Evolutionary conservation across 2,888 invertebrate genomes (phyloP).

Genomic region (Meiosimyza platycephala): DNA sequence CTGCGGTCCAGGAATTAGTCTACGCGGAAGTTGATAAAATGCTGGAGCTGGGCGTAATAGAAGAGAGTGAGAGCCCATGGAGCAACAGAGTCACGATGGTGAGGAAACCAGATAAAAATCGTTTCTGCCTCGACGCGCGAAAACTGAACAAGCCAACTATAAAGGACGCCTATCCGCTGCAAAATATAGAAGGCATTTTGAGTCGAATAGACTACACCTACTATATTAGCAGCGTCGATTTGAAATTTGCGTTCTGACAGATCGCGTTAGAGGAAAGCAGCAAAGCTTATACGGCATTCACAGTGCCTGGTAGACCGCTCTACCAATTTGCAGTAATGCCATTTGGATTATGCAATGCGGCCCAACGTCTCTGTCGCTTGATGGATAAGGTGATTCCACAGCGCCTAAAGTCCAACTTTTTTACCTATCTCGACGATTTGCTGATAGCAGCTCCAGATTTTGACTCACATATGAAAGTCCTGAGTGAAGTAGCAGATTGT

Average conservation of each 20-base stretch:
- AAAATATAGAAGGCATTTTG: conserved; percentile 26
- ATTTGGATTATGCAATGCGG: conserved; percentile 37
- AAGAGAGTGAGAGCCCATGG: conserved; percentile 5
- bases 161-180: conserved; percentile 8
- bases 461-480: conserved; percentile 22
- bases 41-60: conserved; percentile 41
- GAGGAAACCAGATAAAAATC: neutral
- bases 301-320: conserved; percentile 39
- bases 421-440: conserved; percentile 41
- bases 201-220: conserved; percentile 45
- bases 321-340: too few relatives aligned
- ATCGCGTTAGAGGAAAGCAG: conserved; percentile 31
- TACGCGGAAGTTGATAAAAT: conserved; percentile 54
- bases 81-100: neutral
- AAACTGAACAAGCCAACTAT: neutral
- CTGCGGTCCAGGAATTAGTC: conserved; percentile 39
- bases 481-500: conserved; percentile 28
- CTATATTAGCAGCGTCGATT: conserved; percentile 47
- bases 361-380: conserved; percentile 44
- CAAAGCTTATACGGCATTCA: conserved; percentile 36
- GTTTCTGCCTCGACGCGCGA: neutral
- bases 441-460: conserved; percentile 36
- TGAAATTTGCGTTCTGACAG: conserved; percentile 38
- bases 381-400: conserved; percentile 46
- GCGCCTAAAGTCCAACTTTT: conserved; percentile 37